Evolutionary conservation across 1,140 invertebrate genomes (phyloP), one percentile per base, ranked within the genome.

Genomic region (Ganaspis sp.): DNA sequence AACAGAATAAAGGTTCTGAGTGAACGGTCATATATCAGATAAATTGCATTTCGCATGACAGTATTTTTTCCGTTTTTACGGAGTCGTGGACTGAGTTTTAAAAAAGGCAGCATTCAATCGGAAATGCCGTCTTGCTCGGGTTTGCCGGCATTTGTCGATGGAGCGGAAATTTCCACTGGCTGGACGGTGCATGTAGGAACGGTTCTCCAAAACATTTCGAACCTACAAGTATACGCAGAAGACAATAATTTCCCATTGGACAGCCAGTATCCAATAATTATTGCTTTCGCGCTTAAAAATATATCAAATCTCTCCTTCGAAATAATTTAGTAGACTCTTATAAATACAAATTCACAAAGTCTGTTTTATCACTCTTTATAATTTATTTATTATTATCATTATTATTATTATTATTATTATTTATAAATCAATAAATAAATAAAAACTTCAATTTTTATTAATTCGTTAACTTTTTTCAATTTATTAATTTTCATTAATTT

Each of bases 71-170:
- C 23, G 58, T 64, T 34, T 64, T 64, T n/a, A 64, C 21, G 53
- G 53, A 58, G 53, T 23, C 53, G 53, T 58, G 21, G 21, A 58
- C 58, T 64, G 23, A 64, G 58, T 64, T 64, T 64, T 64, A 26
- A 29, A 64, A 64, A 64, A 64, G 58, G 58, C 23, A 64, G 58
- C 26, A 8, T 64, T 64, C 58, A 64, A 64, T 64, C 21, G 58
- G 54, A 64, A 64, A 64, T 64, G 58, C 58, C 58, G 26, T 64
- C 58, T 64, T 64, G 58, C 58, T 34, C 23, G 58, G 58, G 58
- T 64, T 64, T 64, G 58, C 21, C 26, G 58, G 58, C 58, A 64
- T 29, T 64, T 29, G 11, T 29, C 58, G 23, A 64, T 64, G 12
- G 58, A 64, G 26, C 58, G 58, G 58, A 64, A 64, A 64, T 64